phyloP scores from a whole-genome alignment of 92 coral and sea anemone species.

The Parazoanthus atlanticus region DNA sequence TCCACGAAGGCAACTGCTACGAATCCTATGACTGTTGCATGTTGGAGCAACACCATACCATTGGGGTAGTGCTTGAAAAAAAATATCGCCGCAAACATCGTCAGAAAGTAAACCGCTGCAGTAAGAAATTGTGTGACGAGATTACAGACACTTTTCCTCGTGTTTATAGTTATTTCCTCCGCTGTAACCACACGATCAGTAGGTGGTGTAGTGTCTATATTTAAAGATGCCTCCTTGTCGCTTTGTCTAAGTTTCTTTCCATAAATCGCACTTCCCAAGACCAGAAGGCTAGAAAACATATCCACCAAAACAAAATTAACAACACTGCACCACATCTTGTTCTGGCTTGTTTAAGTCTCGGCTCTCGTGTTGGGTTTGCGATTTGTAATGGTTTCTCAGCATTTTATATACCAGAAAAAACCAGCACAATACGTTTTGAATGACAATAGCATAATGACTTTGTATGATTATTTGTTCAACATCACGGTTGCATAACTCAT shows the following conservation, averaged over 20 bases:
- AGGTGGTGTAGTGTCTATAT: background rate
- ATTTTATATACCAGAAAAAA: too few species aligned
- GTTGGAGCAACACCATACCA: constrained; percentile 59
- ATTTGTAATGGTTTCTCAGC: too few species aligned
- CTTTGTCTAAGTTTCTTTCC: constrained; percentile 31
- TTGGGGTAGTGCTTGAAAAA: constrained; percentile 55
- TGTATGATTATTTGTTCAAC: too few species aligned
- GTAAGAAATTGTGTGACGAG: constrained; percentile 1
- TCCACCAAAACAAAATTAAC: constrained; percentile 53
- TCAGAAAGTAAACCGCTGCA: constrained; percentile 32
- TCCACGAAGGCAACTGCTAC: constrained; percentile 51
- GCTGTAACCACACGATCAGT: background rate
- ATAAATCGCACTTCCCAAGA: constrained; percentile 50
- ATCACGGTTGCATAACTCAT: too few species aligned
- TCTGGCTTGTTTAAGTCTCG: background rate
- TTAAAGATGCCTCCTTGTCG: background rate
- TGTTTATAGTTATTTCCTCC: background rate
- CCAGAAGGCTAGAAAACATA: constrained; percentile 45
- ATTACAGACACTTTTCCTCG: background rate
- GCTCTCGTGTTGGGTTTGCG: too few species aligned
- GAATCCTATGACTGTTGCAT: constrained; percentile 53
- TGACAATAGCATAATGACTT: too few species aligned
- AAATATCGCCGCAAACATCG: constrained; percentile 59
- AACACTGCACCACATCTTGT: constrained; percentile 27
- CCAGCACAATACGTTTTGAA: too few species aligned